Evolutionary conservation across 1,140 invertebrate species (phyloP).

Genomic region (Aphis gossypii): DNA sequence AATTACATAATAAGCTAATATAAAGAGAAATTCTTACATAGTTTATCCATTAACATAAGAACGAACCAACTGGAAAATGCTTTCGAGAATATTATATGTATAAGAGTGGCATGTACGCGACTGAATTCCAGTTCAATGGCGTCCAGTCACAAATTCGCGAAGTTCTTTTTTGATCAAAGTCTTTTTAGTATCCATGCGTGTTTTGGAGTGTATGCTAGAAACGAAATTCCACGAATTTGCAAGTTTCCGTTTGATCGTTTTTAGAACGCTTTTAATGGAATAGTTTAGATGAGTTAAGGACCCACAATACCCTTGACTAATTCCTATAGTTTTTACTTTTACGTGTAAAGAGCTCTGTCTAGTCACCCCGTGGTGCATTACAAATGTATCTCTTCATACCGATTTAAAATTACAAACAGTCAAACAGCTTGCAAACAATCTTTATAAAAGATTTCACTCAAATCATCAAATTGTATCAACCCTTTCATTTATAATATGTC

Average conservation of each 20-base stretch:
- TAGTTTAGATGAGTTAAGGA: conserved; percentile 25
- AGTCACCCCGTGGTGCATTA: not conserved
- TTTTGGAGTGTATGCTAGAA: not conserved
- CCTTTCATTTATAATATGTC: no score
- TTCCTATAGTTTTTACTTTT: not conserved
- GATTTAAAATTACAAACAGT: not conserved
- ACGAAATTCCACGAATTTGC: not conserved
- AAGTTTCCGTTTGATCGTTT: conserved; percentile 31
- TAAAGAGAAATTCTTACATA: not conserved
- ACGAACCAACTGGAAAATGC: not conserved
- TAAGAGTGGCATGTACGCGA: not conserved
- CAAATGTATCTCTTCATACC: not conserved
- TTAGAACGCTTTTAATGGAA: conserved; percentile 45
- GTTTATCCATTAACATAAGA: not conserved
- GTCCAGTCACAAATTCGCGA: conserved; percentile 1
- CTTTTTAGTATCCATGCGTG: not conserved
- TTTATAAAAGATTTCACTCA: not conserved
- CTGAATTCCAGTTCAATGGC: not conserved
- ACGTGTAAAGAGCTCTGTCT: not conserved
- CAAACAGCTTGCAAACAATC: not conserved
- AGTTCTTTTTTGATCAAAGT: conserved; percentile 38
- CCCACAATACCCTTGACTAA: not conserved
- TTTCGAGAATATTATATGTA: not conserved
- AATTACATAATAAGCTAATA: not conserved
- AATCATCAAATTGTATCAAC: not conserved